Evolutionary conservation across 92 coral and sea anemone genomes (phyloP), one percentile per base, ranked within the genome.

Genomic region (Epizoanthus stellaris): DNA sequence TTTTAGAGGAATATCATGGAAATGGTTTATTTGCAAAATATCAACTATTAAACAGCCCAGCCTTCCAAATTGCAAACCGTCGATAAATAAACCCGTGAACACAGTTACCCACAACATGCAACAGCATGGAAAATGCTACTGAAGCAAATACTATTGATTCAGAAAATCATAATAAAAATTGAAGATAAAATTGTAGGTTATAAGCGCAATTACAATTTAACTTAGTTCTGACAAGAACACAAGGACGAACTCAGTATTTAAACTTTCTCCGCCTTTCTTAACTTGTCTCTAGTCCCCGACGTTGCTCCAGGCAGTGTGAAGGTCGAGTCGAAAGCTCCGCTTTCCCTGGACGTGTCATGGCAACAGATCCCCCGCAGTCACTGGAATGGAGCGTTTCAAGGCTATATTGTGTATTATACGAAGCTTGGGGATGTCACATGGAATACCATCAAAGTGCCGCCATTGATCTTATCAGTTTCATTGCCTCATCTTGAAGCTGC

Each of bases 291-390:
- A 93, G 98, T 77, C 14, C 98, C 98, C 6, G 83, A 89, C 40
- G 87, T 81, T 57, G 84, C 94, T 45, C 95, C 98, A 10, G 90
- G 91, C 20, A 89, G 87, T 73, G 86, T 93, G 36, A 49, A 21
- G 63, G 85, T 93, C 12, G 61, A 16, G 4, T 86, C 94, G 3
- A 70, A 65, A 8, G 70, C 90, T 4, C 30, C 97, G 4, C 89
- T 91, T 36, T 82, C 92, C 1, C 58, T 91, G 67, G 90, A 87
- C 4, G 85, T 89, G 14, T 34, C 91, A 3, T 93, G 98, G 98
- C 87, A 86, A 34, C 87, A 74, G 8, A 93, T 93, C 2, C 95
- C 98, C 3, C 52, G 10, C 15, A 90, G 79, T 20, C 80, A 89
- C 39, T 86, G 82, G 2, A 77, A 93, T 65, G 98, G 98, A 16